A percentile compares a stretch with the other conserved stretches of the same genome.
Conservation (phyloP, 53 echinoderm and acorn worm species). For the Paracentrotus lividus region DNA sequence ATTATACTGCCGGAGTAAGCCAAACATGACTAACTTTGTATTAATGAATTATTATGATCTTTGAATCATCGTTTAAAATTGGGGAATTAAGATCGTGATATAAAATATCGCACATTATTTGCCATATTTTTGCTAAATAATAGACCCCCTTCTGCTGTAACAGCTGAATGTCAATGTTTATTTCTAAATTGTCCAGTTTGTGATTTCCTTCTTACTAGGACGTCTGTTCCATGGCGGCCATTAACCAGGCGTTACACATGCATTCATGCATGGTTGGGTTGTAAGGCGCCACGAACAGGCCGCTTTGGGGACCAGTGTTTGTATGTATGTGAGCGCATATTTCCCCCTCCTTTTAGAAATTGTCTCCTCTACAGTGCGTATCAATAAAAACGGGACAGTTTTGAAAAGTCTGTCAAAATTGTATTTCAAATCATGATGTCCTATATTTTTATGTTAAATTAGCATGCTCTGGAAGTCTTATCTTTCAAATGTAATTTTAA, state of each 20-base stretch:
- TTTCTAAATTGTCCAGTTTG: neutral
- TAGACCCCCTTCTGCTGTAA: neutral
- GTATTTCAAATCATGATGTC: too few species aligned
- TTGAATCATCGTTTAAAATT: neutral
- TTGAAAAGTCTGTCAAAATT: neutral
- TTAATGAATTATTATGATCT: neutral
- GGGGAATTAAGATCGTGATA: neutral
- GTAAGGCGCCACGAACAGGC: slow-evolving; percentile 30
- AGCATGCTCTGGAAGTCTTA: too few species aligned
- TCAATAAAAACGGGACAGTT: too few species aligned
- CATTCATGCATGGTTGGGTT: neutral
- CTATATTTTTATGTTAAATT: too few species aligned
- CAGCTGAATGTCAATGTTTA: too few species aligned
- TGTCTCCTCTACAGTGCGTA: too few species aligned
- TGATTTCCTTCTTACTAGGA: neutral
- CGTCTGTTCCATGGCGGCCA: neutral
- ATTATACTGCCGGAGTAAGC: too few species aligned
- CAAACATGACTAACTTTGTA: neutral
- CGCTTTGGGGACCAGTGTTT: neutral
- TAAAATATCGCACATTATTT: neutral
- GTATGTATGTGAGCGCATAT: neutral
- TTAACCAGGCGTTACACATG: slow-evolving; percentile 11
- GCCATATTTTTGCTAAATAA: neutral
- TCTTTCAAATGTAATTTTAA: too few species aligned
- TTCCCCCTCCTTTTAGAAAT: too few species aligned